phyloP scores from a whole-genome alignment of 1,140 invertebrate species.

The Steinernema feltiae region DNA sequence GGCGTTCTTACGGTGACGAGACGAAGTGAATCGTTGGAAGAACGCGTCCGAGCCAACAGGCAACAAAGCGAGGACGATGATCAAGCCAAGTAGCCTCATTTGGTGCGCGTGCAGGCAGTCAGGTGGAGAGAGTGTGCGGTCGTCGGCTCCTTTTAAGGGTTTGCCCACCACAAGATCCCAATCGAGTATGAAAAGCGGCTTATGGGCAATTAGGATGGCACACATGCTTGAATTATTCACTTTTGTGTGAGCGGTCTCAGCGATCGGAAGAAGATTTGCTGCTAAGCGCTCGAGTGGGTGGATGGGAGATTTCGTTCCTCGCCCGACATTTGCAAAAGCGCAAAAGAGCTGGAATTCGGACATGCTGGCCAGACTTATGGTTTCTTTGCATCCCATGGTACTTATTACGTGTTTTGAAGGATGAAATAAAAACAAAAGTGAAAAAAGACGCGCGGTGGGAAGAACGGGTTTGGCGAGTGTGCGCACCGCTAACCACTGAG shows the following conservation, averaged over 20 bases:
- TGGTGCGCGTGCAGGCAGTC: background rate
- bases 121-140: background rate
- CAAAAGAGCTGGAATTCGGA: background rate
- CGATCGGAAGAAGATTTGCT: background rate
- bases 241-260: background rate
- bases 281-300: background rate
- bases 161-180: background rate
- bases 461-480: slow-evolving; percentile 9
- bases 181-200: slow-evolving; percentile 9
- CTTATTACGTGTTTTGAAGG: slow-evolving; percentile 9
- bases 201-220: background rate
- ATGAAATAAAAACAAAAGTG: slow-evolving; percentile 14
- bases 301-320: background rate
- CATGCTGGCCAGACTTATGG: background rate
- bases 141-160: background rate
- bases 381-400: background rate
- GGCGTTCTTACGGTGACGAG: background rate
- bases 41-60: background rate
- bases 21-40: background rate
- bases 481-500: slow-evolving; percentile 12
- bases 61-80: background rate
- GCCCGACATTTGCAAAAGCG: background rate
- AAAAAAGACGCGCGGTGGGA: slow-evolving; percentile 12
- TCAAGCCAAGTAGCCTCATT: slow-evolving; percentile 13
- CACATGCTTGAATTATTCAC: slow-evolving; percentile 2